Conservation (phyloP, 2,113 vertebrate species). For the Cephalophus harveyi region DNA sequence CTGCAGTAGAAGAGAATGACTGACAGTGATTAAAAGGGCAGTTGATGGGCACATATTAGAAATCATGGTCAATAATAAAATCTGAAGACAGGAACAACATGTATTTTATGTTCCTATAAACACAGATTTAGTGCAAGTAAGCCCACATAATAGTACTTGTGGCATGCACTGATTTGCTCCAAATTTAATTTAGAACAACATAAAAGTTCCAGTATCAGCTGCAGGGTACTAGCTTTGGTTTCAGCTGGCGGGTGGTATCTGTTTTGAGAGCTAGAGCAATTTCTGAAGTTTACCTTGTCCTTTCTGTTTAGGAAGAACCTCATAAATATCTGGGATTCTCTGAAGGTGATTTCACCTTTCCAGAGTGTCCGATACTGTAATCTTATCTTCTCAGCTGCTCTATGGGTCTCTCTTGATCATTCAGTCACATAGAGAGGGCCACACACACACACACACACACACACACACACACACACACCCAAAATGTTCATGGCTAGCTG, state of each 20-base stretch:
- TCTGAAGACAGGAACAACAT: slow-evolving; percentile 61
- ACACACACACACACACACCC: background rate
- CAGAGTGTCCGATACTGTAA: background rate
- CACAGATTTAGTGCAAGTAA: slow-evolving; percentile 65
- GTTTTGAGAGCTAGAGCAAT: background rate
- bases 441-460: no score
- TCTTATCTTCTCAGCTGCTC: background rate
- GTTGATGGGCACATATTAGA: slow-evolving; percentile 63
- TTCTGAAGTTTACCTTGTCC: background rate
- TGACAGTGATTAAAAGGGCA: slow-evolving; percentile 71
- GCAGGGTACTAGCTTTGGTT: background rate
- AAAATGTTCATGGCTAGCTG: background rate
- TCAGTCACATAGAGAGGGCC: background rate
- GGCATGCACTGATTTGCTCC: slow-evolving; percentile 41
- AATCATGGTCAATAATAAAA: slow-evolving; percentile 63
- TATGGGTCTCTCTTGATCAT: background rate
- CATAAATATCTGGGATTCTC: background rate
- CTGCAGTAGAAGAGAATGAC: slow-evolving; percentile 59
- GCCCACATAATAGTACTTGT: slow-evolving; percentile 48
- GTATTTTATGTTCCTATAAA: slow-evolving; percentile 68
- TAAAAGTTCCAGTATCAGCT: slow-evolving; percentile 55
- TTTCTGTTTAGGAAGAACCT: background rate
- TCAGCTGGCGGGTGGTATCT: background rate
- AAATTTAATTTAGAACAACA: slow-evolving; percentile 66
- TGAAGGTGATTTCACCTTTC: background rate